A percentile compares a stretch with the other conserved stretches of the same genome.
Evolutionary conservation across 2,888 invertebrate species (phyloP).

Genomic region (Gymnocheta viridis): DNA sequence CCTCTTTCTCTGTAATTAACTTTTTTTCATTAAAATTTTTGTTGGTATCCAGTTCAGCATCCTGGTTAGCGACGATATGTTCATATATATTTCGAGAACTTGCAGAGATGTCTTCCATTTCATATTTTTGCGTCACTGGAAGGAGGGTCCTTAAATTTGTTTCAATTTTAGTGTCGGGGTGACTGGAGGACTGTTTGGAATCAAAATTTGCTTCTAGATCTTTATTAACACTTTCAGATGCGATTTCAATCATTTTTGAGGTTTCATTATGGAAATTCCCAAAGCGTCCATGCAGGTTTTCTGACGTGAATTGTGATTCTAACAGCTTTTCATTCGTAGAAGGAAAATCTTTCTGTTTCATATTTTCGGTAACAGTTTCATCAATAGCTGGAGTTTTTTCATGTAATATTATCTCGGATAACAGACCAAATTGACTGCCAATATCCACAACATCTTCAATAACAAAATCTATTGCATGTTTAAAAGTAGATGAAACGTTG

Average conservation of each 20-base stretch:
- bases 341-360: neutral
- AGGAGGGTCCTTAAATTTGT: neutral
- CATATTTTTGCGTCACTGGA: neutral
- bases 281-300: neutral
- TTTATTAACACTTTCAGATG: too few species aligned
- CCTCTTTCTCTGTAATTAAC: neutral
- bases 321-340: neutral
- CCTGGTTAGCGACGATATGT: neutral
- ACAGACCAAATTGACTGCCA: too few species aligned
- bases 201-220: too few species aligned
- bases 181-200: too few species aligned
- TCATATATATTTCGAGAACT: neutral
- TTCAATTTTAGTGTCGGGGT: neutral
- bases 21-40: neutral
- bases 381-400: neutral
- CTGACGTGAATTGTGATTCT: neutral
- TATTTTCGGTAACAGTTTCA: neutral
- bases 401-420: too few species aligned
- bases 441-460: too few species aligned
- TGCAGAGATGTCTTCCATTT: neutral
- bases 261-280: neutral
- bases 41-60: neutral
- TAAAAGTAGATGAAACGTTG: too few species aligned
- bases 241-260: too few species aligned
- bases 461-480: too few species aligned